Conservation (phyloP, 2,797 vertebrate genomes). For the Pseudomugil tenellus region DNA sequence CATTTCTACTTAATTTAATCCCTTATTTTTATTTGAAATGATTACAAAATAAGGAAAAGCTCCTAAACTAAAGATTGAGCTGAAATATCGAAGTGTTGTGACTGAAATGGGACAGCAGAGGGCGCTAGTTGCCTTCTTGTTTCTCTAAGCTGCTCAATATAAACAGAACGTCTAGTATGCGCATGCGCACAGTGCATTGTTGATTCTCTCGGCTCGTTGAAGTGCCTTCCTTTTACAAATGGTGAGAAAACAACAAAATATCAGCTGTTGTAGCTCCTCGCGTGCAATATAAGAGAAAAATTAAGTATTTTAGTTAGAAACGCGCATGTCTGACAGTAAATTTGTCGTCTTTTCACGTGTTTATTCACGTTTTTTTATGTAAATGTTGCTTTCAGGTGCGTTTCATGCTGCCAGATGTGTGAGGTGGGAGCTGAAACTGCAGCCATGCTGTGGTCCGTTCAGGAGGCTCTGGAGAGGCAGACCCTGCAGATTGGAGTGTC, state of each 20-base stretch:
- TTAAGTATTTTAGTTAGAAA: neutral
- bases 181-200: conserved; percentile 43
- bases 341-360: too few species aligned
- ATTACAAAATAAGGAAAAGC: neutral
- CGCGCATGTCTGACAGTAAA: too few species aligned
- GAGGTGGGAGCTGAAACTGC: conserved; percentile 2
- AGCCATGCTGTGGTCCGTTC: conserved; percentile 83
- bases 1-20: neutral
- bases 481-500: conserved; percentile 82
- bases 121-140: neutral
- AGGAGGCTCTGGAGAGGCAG: conserved; percentile 81
- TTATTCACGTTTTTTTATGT: too few species aligned
- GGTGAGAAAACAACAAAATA: conserved; percentile 9
- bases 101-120: conserved; percentile 18
- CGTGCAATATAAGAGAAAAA: neutral
- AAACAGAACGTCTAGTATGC: neutral
- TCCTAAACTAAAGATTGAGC: neutral
- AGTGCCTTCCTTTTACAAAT: neutral
- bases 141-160: neutral
- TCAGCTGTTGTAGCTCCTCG: too few species aligned
- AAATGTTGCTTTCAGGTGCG: neutral
- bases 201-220: neutral
- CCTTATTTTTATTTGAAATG: neutral
- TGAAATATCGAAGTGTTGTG: neutral
- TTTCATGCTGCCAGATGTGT: conserved; percentile 46